These are phyloP conservation scores for Tetraodon nigroviridis DNA, from an alignment of 2,113 vertebrate genomes.

Conservation along the genomic window DNA sequence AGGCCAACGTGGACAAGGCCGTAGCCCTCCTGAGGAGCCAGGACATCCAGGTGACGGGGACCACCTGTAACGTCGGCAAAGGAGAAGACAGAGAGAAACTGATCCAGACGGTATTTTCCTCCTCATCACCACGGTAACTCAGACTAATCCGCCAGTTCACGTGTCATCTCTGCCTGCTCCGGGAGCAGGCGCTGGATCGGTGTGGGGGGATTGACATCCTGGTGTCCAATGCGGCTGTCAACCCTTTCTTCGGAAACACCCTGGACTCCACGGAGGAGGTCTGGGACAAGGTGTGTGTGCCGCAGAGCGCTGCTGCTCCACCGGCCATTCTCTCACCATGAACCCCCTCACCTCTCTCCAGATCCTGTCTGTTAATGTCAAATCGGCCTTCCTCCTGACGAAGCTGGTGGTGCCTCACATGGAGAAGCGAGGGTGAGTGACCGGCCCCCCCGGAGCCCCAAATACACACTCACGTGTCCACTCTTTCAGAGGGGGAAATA, in stretches of 20 bases:
- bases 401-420: conserved; percentile 83
- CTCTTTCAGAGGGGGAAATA: conserved; percentile 78
- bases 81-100: conserved; percentile 78
- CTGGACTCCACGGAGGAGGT: conserved; percentile 80
- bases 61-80: conserved; percentile 82
- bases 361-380: conserved; percentile 83
- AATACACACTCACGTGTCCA: not conserved
- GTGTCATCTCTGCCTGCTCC: not conserved
- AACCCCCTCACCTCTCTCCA: conserved; percentile 37
- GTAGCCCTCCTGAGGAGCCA: conserved; percentile 72
- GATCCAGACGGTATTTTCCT: conserved; percentile 67
- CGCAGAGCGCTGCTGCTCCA: too few species aligned
- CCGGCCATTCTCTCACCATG: too few species aligned
- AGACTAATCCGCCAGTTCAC: not conserved
- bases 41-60: conserved; percentile 78
- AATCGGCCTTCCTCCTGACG: conserved; percentile 77
- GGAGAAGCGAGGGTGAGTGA: conserved; percentile 79
- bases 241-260: conserved; percentile 79
- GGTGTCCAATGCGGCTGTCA: conserved; percentile 85
- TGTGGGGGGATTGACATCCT: conserved; percentile 85
- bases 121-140: too few species aligned
- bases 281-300: conserved; percentile 87
- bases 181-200: conserved; percentile 73
- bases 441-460: not conserved
- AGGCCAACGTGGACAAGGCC: conserved; percentile 80